These are phyloP conservation scores for Magallana angulata DNA, from an alignment of 1,140 invertebrate species.

Conservation along the genomic window DNA sequence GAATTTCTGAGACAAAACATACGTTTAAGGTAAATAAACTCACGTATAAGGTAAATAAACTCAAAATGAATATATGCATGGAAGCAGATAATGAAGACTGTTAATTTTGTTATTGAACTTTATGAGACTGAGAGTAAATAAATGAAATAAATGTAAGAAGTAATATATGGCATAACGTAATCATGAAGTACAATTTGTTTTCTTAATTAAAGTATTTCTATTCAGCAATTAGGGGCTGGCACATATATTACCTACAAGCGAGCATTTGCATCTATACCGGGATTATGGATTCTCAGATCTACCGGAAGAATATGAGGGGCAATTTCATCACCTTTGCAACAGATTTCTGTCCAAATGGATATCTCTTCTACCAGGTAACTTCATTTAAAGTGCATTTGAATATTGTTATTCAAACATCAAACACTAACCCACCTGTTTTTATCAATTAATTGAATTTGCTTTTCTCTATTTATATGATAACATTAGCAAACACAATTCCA, in stretches of 20 bases:
- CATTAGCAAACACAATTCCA: no score
- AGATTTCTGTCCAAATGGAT: slow-evolving; percentile 44
- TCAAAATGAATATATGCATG: neutral
- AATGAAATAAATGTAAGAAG: no score
- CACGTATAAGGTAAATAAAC: neutral
- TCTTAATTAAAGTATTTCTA: no score
- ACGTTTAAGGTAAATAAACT: neutral
- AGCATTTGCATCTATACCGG: slow-evolving; percentile 39
- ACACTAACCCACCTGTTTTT: no score
- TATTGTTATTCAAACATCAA: no score
- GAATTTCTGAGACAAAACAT: neutral
- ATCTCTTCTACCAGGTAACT: slow-evolving; percentile 38
- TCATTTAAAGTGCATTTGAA: neutral
- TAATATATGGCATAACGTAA: no score
- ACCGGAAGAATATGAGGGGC: slow-evolving; percentile 42
- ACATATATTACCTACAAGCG: slow-evolving; percentile 21
- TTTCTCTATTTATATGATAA: no score
- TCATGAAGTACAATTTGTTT: no score
- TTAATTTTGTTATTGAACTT: no score
- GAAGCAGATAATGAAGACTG: no score
- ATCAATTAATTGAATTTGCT: no score
- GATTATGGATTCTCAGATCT: slow-evolving; percentile 52
- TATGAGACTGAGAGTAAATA: no score
- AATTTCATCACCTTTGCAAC: slow-evolving; percentile 46
- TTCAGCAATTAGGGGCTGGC: neutral